Evolutionary conservation across 2,113 vertebrate genomes (phyloP), one percentile per base, ranked within the genome.

Genomic region (Eulemur macaco): DNA sequence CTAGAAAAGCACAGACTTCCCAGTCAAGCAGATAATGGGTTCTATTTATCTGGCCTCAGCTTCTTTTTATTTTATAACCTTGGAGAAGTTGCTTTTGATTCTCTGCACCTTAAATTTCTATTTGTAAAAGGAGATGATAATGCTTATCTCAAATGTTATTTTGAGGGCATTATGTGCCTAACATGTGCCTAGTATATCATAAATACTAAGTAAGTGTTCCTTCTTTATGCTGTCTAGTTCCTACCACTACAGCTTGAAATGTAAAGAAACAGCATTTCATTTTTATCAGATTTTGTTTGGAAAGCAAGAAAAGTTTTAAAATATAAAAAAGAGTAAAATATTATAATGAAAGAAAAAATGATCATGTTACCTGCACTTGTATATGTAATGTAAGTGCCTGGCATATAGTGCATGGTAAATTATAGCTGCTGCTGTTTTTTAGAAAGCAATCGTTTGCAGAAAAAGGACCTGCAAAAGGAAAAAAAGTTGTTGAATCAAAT

Each of bases 221-320:
- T 89, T 82, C 6, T 66, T 86, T 18, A 31, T 66, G 92, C 74
- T 94, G 74, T 18, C 73, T 95, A 31, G 45, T 92, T 92, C 37
- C 25, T 86, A 42, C 47, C 39, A 73, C 10, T 63, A 29, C 10
- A 84, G 6, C 37, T 13, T 89, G n/a, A 93, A 92, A 68, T 86
- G 80, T 88, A 66, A 86, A 94, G 47, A 34, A 60, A 93, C 60
- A 69, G 29, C 56, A 68, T 56, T 82, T 97, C 58, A 54, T 97
- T 66, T 74, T 89, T 86, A 88, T 21, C 42, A 81, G 37, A 86
- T 82, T 96, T 95, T 89, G n/a, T 76, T 76, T 96, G 58, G 89
- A 81, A 93, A 85, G 47, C 45, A 89, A 74, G 20, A 7, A 73
- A 91, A 50, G 9, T 50, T 94, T 91, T n/a, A 88, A 73, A 90